Conservation (phyloP, 2,888 invertebrate species). For the Cabera pusaria region DNA sequence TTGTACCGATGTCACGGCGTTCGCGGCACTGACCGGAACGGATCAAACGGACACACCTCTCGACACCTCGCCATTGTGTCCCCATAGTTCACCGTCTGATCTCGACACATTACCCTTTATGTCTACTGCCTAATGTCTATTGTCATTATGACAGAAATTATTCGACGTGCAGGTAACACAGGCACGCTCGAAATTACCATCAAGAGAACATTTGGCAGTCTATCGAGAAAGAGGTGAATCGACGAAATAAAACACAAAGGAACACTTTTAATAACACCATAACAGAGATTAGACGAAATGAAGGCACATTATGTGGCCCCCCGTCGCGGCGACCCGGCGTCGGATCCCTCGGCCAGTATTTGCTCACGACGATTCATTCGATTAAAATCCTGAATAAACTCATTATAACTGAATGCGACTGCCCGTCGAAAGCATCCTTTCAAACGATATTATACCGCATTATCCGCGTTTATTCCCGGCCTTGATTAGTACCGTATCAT, state of each 20-base stretch:
- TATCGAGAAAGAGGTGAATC: slow-evolving; percentile 5
- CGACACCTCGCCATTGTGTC: slow-evolving; percentile 38
- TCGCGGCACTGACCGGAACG: slow-evolving; percentile 39
- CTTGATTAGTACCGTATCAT: slow-evolving; percentile 83
- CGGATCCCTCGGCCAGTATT: slow-evolving; percentile 61
- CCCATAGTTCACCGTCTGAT: slow-evolving; percentile 40
- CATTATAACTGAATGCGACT: slow-evolving; percentile 77
- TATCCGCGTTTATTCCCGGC: slow-evolving; percentile 78
- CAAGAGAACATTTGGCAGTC: slow-evolving; percentile 16
- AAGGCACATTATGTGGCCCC: slow-evolving; percentile 25
- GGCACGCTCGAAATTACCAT: slow-evolving; percentile 30
- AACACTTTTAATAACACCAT: slow-evolving; percentile 17
- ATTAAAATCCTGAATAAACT: slow-evolving; percentile 81
- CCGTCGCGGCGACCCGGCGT: slow-evolving; percentile 32
- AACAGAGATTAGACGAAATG: slow-evolving; percentile 19
- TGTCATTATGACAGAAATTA: slow-evolving; percentile 44
- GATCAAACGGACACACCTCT: slow-evolving; percentile 52
- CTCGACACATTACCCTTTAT: slow-evolving; percentile 52
- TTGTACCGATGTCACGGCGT: slow-evolving; percentile 58
- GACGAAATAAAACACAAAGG: slow-evolving; percentile 14
- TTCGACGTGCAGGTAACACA: slow-evolving; percentile 28
- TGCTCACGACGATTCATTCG: slow-evolving; percentile 78
- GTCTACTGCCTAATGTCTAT: slow-evolving; percentile 53
- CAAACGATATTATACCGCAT: slow-evolving; percentile 79
- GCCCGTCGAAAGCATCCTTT: slow-evolving; percentile 79